Conservation (phyloP, 2,888 invertebrate species). For the Acronicta psi region DNA sequence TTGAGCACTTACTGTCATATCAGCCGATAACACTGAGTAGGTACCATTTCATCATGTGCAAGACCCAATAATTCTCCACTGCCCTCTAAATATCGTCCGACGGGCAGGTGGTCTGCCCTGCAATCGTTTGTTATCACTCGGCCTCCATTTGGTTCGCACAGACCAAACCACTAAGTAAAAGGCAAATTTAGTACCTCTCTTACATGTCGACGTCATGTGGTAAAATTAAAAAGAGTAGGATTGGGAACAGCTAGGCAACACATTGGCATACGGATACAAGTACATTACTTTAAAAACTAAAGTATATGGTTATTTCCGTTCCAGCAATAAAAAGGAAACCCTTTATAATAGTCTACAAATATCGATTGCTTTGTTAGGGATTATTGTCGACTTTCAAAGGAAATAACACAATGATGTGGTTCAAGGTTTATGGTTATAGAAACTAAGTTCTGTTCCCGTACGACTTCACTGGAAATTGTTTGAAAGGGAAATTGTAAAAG, state of each 20-base stretch:
- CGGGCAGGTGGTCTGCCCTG: too few species aligned
- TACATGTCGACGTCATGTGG: too few species aligned
- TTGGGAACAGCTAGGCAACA: neutral
- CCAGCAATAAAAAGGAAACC: conserved; percentile 67
- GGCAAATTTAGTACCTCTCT: too few species aligned
- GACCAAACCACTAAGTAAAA: too few species aligned
- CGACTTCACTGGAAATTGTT: conserved; percentile 18
- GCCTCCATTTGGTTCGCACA: too few species aligned
- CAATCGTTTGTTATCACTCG: too few species aligned
- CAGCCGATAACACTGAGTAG: too few species aligned
- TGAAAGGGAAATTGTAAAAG: conserved; percentile 6
- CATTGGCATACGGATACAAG: neutral
- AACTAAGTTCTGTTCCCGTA: conserved; percentile 43
- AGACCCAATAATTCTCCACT: too few species aligned
- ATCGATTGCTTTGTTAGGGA: conserved; percentile 64
- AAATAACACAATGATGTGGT: conserved; percentile 48
- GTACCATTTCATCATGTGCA: too few species aligned
- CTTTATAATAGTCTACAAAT: conserved; percentile 61
- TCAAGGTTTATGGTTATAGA: conserved; percentile 47
- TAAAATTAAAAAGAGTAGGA: too few species aligned
- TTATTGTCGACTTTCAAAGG: conserved; percentile 63
- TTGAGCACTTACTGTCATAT: too few species aligned
- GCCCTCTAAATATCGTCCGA: too few species aligned
- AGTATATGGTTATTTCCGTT: conserved; percentile 54
- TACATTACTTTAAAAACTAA: conserved; percentile 26